Evolutionary conservation across 1,140 invertebrate species (phyloP).

Genomic region (Delia radicum): DNA sequence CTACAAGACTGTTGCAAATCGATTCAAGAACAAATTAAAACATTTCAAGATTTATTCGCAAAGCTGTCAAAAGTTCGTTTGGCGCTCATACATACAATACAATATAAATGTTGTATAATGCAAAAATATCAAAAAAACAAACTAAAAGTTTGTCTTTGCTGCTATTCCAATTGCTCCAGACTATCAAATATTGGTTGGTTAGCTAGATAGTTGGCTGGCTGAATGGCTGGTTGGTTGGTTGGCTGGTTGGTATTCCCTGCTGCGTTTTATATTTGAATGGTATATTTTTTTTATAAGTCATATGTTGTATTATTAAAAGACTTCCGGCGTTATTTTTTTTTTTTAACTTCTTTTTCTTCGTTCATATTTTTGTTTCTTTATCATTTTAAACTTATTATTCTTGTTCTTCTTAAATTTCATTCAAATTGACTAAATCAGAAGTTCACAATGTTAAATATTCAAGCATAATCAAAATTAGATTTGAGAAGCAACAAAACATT

Average conservation of each 20-base stretch:
- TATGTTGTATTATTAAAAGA: slow-evolving; percentile 14
- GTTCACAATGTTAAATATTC: neutral
- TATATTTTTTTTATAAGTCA: slow-evolving; percentile 21
- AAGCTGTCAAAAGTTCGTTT: slow-evolving; percentile 49
- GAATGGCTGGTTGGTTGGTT: neutral
- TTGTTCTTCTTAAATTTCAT: neutral
- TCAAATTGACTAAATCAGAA: neutral
- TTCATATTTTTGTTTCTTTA: neutral
- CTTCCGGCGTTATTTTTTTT: slow-evolving; percentile 7
- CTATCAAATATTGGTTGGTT: too few species aligned
- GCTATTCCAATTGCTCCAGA: neutral
- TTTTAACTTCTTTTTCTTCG: neutral
- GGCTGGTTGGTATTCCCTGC: slow-evolving; percentile 9
- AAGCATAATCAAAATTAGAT: too few species aligned
- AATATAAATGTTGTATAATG: neutral
- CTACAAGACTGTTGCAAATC: slow-evolving; percentile 37
- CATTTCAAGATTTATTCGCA: slow-evolving; percentile 56
- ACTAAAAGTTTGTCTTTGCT: neutral
- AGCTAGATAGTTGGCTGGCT: neutral
- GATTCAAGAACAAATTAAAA: slow-evolving; percentile 56
- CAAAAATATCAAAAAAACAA: neutral
- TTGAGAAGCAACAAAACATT: too few species aligned
- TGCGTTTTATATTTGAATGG: slow-evolving; percentile 14
- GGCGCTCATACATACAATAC: slow-evolving; percentile 10
- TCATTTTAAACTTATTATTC: neutral